phyloP scores from a whole-genome alignment of 2,113 vertebrate genomes.

The Bos indicus region DNA sequence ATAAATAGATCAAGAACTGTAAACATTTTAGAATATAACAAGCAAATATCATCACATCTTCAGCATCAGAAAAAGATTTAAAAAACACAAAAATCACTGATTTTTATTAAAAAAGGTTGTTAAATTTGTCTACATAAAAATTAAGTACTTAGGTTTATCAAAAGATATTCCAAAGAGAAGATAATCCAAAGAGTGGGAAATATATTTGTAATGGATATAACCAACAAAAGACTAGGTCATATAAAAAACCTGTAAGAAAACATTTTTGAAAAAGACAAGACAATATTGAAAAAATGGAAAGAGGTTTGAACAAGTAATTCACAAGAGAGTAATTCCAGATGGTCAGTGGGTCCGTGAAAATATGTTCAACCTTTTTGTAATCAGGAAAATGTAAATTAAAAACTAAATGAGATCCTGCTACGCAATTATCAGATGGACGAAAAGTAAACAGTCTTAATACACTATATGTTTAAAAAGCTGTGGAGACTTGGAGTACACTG shows the following conservation, averaged over 20 bases:
- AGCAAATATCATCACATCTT: not conserved
- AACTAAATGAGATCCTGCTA: not conserved
- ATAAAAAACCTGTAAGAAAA: not conserved
- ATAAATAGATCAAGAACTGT: not conserved
- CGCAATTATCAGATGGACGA: not conserved
- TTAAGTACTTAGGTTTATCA: not conserved
- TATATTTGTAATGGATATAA: not conserved
- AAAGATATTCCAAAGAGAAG: not conserved
- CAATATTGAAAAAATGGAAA: not conserved
- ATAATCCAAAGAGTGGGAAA: not conserved
- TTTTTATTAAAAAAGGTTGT: not conserved
- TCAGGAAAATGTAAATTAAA: not conserved
- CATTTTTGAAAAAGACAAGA: not conserved
- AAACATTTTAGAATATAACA: not conserved
- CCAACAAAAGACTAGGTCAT: not conserved
- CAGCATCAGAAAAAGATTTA: not conserved
- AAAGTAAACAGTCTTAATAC: not conserved
- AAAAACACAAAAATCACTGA: not conserved
- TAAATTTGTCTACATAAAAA: not conserved
- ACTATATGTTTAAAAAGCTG: not conserved
- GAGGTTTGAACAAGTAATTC: not conserved
- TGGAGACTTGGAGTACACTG: too few species aligned
- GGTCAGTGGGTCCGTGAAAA: not conserved
- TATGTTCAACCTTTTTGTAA: not conserved
- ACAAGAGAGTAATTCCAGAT: not conserved